A percentile compares a stretch with the other conserved stretches of the same genome.
Evolutionary conservation across 2,797 vertebrate genomes (phyloP).

Genomic region (Selene dorsalis): DNA sequence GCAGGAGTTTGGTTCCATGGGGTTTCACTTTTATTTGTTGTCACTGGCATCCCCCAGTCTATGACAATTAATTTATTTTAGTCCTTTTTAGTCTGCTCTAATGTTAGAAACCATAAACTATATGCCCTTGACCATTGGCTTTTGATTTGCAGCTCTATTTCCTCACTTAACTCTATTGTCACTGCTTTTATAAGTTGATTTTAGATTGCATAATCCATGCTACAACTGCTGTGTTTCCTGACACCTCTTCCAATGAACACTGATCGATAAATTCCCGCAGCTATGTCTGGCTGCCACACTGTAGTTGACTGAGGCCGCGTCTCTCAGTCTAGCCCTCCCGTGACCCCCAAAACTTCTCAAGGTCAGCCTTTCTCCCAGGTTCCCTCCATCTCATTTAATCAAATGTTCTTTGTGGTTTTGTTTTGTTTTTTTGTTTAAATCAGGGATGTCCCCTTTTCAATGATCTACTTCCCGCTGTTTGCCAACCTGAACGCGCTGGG

Average conservation of each 20-base stretch:
- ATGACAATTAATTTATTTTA: background rate
- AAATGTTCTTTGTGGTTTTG: background rate
- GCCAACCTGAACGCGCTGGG: constrained; percentile 87
- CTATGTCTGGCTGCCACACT: constrained; percentile 61
- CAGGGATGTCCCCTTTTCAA: constrained; percentile 88
- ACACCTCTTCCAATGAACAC: constrained; percentile 43
- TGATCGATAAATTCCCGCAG: constrained; percentile 69
- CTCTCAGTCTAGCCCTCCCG: constrained; percentile 4
- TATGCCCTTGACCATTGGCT: background rate
- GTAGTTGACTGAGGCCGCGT: constrained; percentile 33
- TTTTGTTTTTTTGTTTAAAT: background rate
- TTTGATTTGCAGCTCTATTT: background rate
- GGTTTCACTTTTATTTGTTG: background rate
- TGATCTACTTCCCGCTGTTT: constrained; percentile 91
- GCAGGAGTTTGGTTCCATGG: background rate
- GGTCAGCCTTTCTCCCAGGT: background rate
- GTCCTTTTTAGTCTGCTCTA: background rate
- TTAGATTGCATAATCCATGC: constrained; percentile 49
- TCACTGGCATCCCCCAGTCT: background rate
- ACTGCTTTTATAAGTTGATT: constrained; percentile 29
- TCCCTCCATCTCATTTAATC: constrained; percentile 2
- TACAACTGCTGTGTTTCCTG: constrained; percentile 20
- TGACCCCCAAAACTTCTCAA: no score
- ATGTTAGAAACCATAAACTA: background rate
- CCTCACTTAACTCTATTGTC: constrained; percentile 8